Evolutionary conservation across 2,113 vertebrate genomes (phyloP).

Genomic region (Malurus elegans): DNA sequence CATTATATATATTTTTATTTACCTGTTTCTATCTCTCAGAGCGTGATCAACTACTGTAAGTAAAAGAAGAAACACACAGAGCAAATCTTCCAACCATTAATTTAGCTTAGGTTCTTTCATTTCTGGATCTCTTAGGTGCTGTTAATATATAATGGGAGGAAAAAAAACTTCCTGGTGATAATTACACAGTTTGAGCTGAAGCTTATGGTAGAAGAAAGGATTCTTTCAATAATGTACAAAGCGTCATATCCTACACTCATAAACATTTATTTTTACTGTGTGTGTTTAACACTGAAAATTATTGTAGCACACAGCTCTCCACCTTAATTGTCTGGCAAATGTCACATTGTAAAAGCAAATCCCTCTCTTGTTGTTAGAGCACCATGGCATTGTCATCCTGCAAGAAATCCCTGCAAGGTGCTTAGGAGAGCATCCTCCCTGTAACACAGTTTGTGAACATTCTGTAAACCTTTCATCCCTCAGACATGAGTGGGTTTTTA

Average conservation of each 20-base stretch:
- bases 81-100: neutral
- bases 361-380: neutral
- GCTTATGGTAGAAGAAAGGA: neutral
- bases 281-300: neutral
- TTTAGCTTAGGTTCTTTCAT: neutral
- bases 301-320: neutral
- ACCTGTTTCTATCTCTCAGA: neutral
- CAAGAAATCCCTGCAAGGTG: neutral
- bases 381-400: neutral
- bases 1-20: neutral
- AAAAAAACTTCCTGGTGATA: neutral
- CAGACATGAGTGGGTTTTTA: accelerated
- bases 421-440: neutral
- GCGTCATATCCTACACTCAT: neutral
- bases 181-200: neutral
- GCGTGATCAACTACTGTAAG: neutral
- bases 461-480: neutral
- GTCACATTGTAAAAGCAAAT: neutral
- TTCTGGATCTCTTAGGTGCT: neutral
- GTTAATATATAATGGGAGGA: neutral
- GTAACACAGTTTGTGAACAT: neutral
- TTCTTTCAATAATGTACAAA: neutral
- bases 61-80: neutral
- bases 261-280: constrained; percentile 7
- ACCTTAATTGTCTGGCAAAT: constrained; percentile 21